Evolutionary conservation across 1,140 invertebrate genomes (phyloP).

Genomic region (Drosophila miranda): DNA sequence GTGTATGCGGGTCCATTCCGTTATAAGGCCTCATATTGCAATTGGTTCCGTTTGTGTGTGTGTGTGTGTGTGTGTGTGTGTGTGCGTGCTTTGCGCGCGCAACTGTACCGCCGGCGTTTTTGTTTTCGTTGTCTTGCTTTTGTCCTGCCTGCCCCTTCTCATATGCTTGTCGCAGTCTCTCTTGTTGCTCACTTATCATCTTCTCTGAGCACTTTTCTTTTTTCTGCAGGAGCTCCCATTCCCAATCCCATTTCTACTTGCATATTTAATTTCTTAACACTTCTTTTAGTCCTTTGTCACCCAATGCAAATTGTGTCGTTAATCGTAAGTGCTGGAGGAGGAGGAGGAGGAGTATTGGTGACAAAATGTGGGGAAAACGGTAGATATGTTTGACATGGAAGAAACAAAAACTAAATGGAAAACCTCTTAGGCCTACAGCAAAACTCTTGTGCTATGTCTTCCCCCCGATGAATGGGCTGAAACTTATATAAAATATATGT

Average conservation of each 20-base stretch:
- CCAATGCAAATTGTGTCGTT: too few relatives aligned
- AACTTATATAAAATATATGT: too few relatives aligned
- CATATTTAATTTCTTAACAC: too few relatives aligned
- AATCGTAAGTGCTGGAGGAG: too few relatives aligned
- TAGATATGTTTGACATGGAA: too few relatives aligned
- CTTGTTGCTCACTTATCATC: constrained; percentile 13
- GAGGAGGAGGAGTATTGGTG: too few relatives aligned
- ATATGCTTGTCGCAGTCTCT: background rate
- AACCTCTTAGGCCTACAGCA: too few relatives aligned
- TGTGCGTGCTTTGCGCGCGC: constrained; percentile 36
- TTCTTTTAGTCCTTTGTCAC: too few relatives aligned
- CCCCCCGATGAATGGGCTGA: too few relatives aligned
- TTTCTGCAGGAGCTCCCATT: constrained; percentile 46
- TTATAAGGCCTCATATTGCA: constrained; percentile 42
- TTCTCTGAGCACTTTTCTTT: constrained; percentile 50
- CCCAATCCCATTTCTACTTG: background rate
- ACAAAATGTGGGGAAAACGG: too few relatives aligned
- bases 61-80: constrained; percentile 9
- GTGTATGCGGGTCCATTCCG: constrained; percentile 23
- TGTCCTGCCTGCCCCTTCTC: constrained; percentile 1
- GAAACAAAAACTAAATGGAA: too few relatives aligned
- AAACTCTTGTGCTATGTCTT: too few relatives aligned
- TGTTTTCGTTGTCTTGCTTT: constrained; percentile 50
- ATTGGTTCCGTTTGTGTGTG: constrained; percentile 12
- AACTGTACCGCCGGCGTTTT: constrained; percentile 54